phyloP scores from a whole-genome alignment of 2,797 vertebrate genomes.

The Euphonia xanthogaster region DNA sequence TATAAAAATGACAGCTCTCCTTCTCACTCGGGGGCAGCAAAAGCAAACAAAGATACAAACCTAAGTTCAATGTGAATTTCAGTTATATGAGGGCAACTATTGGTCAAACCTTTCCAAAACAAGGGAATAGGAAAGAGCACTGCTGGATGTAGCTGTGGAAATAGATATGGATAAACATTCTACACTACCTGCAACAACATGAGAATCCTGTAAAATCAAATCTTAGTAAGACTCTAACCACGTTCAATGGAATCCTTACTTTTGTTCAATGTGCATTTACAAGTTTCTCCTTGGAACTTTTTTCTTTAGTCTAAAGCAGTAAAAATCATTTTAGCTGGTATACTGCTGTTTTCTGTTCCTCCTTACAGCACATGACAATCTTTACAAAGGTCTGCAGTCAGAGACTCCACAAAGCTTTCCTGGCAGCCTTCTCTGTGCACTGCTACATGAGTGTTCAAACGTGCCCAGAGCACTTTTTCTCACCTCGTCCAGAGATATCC shows the following conservation, averaged over 20 bases:
- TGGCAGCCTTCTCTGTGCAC: background rate
- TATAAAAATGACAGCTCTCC: background rate
- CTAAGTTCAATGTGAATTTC: background rate
- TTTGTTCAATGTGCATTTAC: background rate
- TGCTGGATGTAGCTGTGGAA: background rate
- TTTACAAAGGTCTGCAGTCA: background rate
- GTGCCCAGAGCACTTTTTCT: background rate
- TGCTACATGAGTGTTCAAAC: fast-evolving
- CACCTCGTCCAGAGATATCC: slow-evolving; percentile 89
- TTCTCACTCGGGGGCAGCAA: background rate
- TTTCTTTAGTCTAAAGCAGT: background rate
- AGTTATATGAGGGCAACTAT: background rate
- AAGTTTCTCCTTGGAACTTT: background rate
- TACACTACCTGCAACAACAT: background rate
- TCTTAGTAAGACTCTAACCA: background rate
- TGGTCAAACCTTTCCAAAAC: background rate
- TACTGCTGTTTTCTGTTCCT: background rate
- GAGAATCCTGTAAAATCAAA: background rate
- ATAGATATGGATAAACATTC: background rate
- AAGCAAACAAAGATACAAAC: background rate
- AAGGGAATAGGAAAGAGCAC: background rate
- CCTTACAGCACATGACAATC: background rate
- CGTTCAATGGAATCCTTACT: background rate
- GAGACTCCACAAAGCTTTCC: background rate
- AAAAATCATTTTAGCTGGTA: background rate